Evolutionary conservation across 2,113 vertebrate species (phyloP), one percentile per base, ranked within the genome.

Genomic region (Merops nubicus): DNA sequence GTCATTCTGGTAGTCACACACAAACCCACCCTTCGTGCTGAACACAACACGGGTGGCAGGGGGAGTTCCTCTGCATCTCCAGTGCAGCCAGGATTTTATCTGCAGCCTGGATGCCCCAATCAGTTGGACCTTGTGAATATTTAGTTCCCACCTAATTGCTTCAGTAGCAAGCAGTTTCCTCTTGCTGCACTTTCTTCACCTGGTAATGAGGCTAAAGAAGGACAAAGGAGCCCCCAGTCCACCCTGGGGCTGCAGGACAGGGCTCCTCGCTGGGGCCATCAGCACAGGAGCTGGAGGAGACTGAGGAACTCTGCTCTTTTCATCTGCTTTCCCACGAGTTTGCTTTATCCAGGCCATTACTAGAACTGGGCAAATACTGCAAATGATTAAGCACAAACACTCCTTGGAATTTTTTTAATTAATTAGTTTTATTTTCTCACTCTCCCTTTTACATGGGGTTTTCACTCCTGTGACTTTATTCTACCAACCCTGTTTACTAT

Each of bases 1-100:
- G 72, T 28, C 40, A 11, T 0, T 0, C 1, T 21, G 43, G 28
- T 4, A 31, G 72, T 28, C 40, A 11, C 0, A 0, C 1, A 29
- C 81, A 60, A 21, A 21, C 23, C 7, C 33, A 4, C 25, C 79
- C 38, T 45, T 6, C 25, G 51, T 1, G 1, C 1, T 18, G 56
- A 17, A 17, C 0, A 11, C 42, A 8, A 12, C 1, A 5, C 20
- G 43, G 3, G 0, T 15, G 36, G 25, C 43, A 28, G 33, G 26
- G 63, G 26, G 8, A 29, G 26, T 63, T 29, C 4, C 47, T 50
- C 47, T 21, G 34, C 5, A 5, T 34, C 26, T 25, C 65, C 38
- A 15, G 29, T 1, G 7, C 33, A 12, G 36, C 15, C 40, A 53
- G 14, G 28, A 4, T 10, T 51, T 14, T 38, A 29, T 23, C 47